Evolutionary conservation across 2,888 invertebrate genomes (phyloP), one percentile per base, ranked within the genome.

Genomic region (Caenorhabditis virilis): DNA sequence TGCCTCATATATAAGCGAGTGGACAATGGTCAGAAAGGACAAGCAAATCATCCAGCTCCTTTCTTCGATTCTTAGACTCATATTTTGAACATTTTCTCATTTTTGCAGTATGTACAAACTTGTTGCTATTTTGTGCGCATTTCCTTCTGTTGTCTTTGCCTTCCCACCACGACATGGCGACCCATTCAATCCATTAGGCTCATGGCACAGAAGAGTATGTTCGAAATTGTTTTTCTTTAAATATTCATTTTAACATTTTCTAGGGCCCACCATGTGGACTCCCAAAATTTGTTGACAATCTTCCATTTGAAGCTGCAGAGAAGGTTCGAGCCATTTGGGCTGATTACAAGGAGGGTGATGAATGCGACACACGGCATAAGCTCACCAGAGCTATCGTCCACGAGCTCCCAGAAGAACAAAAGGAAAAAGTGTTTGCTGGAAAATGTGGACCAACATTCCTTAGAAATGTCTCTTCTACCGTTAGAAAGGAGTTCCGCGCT

Each of bases 391-490:
- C 63, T 52, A 45, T 76, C 25, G 54, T 76, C 15, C 61, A 66
- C 22, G 56, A 61, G n/a, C 51, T 76, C 7, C 68, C 74, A 18
- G 69, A 72, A n/a, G 74, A 74, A 15, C 67, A 73, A n/a, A 65
- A 77, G 5, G 67, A 75, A 53, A 69, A 71, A 58, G 59, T 78
- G 26, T 80, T 80, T 68, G 73, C 78, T 26, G 80, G 79, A 47
- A 72, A 71, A 25, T 80, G 80, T 52, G 80, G 80, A 30, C 80
- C 80, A 13, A 67, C 74, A 1, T 80, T 80, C 68, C 59, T 80
- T 33, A 73, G 76, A 22, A 73, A 74, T 36, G 72, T 75, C 36
- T 72, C 76, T 6, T 50, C 59, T 22, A 59, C 71, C 11, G 66
- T 77, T 33, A 60, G 76, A 38, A 65, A 64, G 47, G 73, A 78